Conservation (phyloP, 1,140 invertebrate genomes). For the Rhopalosiphum padi region DNA sequence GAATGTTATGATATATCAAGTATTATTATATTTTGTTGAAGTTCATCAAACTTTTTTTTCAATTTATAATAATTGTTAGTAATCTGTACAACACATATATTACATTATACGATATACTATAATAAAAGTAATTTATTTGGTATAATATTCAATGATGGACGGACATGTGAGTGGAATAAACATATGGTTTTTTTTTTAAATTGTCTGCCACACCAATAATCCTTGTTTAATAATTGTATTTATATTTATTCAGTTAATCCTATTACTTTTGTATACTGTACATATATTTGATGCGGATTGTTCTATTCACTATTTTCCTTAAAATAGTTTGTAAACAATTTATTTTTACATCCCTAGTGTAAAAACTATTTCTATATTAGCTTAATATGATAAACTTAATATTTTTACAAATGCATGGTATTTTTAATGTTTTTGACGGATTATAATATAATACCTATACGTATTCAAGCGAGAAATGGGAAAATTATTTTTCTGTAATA, state of each 20-base stretch:
- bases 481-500: constrained; percentile 7
- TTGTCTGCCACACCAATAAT: not conserved
- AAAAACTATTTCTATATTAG: not conserved
- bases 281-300: not conserved
- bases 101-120: not conserved
- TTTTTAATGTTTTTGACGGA: not conserved
- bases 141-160: not conserved
- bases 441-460: not conserved
- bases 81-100: not conserved
- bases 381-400: not conserved
- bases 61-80: not conserved
- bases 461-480: not conserved
- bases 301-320: not conserved
- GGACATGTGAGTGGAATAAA: not conserved
- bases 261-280: not conserved
- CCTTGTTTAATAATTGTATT: not conserved
- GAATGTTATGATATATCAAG: no score
- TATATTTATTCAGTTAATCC: not conserved
- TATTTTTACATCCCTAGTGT: not conserved
- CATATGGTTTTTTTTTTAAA: not conserved
- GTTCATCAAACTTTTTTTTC: not conserved
- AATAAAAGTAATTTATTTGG: not conserved
- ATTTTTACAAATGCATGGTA: not conserved
- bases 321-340: not conserved
- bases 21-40: no score